phyloP scores from a whole-genome alignment of 2,888 invertebrate species.

The Falcaria lacertinaria region DNA sequence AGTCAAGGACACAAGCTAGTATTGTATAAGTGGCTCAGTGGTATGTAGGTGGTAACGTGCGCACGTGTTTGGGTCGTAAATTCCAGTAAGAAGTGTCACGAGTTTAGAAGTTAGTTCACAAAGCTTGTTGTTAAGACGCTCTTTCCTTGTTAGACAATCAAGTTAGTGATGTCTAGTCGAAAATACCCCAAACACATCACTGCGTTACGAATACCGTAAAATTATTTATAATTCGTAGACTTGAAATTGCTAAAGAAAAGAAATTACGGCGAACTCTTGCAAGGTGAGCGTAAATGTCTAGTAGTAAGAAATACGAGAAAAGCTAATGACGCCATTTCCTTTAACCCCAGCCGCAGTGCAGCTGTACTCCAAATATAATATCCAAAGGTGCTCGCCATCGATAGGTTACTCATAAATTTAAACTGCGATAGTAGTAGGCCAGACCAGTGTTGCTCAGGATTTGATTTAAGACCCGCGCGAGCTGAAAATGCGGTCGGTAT shows the following conservation, averaged over 20 bases:
- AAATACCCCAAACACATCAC: too few species aligned
- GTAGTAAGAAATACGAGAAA: slow-evolving; percentile 65
- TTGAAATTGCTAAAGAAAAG: slow-evolving; percentile 7
- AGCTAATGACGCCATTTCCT: slow-evolving; percentile 75
- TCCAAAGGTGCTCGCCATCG: slow-evolving; percentile 61
- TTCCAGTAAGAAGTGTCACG: slow-evolving; percentile 43
- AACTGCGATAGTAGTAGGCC: slow-evolving; percentile 61
- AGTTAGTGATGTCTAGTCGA: slow-evolving; percentile 34
- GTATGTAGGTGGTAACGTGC: slow-evolving; percentile 24
- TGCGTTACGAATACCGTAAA: too few species aligned
- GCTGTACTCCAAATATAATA: slow-evolving; percentile 65
- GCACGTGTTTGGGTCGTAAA: slow-evolving; percentile 27
- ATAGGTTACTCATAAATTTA: slow-evolving; percentile 73
- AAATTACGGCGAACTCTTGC: slow-evolving; percentile 37
- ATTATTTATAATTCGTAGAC: too few species aligned
- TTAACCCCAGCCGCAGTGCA: slow-evolving; percentile 59
- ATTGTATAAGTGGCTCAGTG: not conserved
- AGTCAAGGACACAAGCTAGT: not conserved
- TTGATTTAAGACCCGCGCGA: slow-evolving; percentile 56
- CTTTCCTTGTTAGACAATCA: slow-evolving; percentile 40
- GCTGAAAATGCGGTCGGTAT: slow-evolving; percentile 46
- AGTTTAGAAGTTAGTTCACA: slow-evolving; percentile 33
- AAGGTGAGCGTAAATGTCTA: slow-evolving; percentile 62
- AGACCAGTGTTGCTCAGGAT: slow-evolving; percentile 43
- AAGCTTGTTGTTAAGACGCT: slow-evolving; percentile 32